Conservation (phyloP, 1,140 invertebrate genomes). For the Megalonaias nervosa region DNA sequence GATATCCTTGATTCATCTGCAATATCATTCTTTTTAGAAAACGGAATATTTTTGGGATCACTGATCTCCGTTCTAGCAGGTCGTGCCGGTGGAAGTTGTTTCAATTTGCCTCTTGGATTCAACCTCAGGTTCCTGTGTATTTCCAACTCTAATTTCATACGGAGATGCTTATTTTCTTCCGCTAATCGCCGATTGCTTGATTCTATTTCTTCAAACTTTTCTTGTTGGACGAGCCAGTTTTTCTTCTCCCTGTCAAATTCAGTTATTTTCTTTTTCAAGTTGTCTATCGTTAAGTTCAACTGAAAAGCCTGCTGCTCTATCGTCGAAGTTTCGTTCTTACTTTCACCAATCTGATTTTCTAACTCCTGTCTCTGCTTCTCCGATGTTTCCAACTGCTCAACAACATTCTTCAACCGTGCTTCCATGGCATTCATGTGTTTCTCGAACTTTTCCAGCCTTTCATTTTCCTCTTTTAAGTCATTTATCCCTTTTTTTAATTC, state of each 20-base stretch:
- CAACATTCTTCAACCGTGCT: slow-evolving; percentile 20
- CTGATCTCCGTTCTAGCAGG: slow-evolving; percentile 25
- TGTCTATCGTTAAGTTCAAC: slow-evolving; percentile 39
- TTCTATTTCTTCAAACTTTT: slow-evolving; percentile 46
- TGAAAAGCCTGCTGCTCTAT: slow-evolving; percentile 38
- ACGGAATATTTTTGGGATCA: neutral
- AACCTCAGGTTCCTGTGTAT: slow-evolving; percentile 5
- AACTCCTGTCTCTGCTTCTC: slow-evolving; percentile 32
- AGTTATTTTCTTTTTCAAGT: slow-evolving; percentile 27
- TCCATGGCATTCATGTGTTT: slow-evolving; percentile 13
- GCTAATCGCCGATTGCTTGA: slow-evolving; percentile 40
- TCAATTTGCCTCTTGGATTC: slow-evolving; percentile 11
- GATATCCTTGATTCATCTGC: slow-evolving; percentile 3
- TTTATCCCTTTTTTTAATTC: slow-evolving; percentile 31
- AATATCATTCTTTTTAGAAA: no score
- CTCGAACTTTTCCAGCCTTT: slow-evolving; percentile 21
- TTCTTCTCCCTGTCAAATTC: slow-evolving; percentile 39
- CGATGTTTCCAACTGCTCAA: slow-evolving; percentile 37
- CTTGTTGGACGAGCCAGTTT: slow-evolving; percentile 40
- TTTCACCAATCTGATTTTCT: slow-evolving; percentile 39
- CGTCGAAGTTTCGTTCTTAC: slow-evolving; percentile 20
- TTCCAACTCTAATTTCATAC: slow-evolving; percentile 27
- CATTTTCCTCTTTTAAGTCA: slow-evolving; percentile 29
- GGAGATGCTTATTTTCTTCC: slow-evolving; percentile 44
- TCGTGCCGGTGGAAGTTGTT: slow-evolving; percentile 21